These are phyloP conservation scores for Acanthococcus lagerstroemiae DNA, from an alignment of 2,888 invertebrate genomes.

Conservation along the genomic window DNA sequence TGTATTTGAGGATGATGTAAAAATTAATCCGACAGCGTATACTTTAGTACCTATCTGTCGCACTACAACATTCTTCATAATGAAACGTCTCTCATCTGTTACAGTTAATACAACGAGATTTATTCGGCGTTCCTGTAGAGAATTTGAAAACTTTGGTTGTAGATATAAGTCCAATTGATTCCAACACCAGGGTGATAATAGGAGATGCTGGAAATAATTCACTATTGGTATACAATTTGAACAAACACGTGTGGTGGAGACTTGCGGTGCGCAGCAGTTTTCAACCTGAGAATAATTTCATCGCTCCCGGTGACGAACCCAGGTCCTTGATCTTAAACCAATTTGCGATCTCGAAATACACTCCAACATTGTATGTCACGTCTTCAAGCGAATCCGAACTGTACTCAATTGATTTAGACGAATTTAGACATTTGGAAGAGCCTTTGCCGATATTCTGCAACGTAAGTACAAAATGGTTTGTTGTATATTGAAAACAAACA, in stretches of 20 bases:
- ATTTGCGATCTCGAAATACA: not conserved
- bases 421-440: constrained; percentile 4
- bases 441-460: constrained; percentile 19
- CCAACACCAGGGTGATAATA: constrained; percentile 42
- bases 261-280: constrained; percentile 34
- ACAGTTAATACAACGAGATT: not conserved
- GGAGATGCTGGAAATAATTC: constrained; percentile 40
- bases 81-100: not conserved
- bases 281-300: not conserved
- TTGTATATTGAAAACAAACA: too few species aligned
- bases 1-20: too few species aligned
- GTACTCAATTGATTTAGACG: constrained; percentile 6
- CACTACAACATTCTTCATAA: not conserved
- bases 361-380: constrained; percentile 1
- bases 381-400: not conserved
- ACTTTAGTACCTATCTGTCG: not conserved
- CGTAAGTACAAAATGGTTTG: constrained; percentile 19
- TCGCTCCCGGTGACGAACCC: not conserved
- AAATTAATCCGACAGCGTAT: too few species aligned
- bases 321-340: not conserved
- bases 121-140: not conserved
- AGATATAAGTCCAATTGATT: constrained; percentile 37
- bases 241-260: constrained; percentile 41
- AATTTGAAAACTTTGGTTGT: not conserved
- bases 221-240: constrained; percentile 39